A percentile compares a stretch with the other conserved stretches of the same genome.
Conservation (phyloP, 2,113 vertebrate genomes). For the Nipponia nippon region DNA sequence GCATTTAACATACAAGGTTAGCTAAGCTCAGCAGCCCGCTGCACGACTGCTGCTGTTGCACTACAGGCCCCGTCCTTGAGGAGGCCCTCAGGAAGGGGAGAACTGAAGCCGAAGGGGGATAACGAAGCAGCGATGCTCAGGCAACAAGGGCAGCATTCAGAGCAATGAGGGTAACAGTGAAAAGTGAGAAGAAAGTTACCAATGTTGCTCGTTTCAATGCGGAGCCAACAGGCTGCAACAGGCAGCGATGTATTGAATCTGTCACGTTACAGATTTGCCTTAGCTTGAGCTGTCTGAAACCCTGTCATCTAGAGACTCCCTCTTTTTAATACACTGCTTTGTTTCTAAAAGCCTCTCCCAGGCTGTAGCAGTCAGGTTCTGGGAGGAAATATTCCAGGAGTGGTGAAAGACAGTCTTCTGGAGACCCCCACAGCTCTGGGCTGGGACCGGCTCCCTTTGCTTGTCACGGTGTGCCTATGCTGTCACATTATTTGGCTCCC, state of each 20-base stretch:
- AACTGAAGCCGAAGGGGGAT: neutral
- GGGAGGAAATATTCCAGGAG: neutral
- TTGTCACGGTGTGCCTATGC: neutral
- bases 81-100: neutral
- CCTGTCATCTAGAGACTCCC: neutral
- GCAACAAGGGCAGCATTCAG: neutral
- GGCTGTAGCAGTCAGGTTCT: neutral
- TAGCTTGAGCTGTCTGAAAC: neutral
- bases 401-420: neutral
- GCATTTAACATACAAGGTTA: neutral
- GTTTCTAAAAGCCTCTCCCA: neutral
- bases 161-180: neutral
- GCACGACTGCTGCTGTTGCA: neutral
- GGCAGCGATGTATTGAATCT: neutral
- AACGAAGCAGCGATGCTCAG: neutral
- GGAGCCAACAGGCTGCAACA: neutral
- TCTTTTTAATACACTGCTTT: neutral
- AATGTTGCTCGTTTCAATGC: accelerated
- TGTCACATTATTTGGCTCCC: accelerated
- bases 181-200: neutral
- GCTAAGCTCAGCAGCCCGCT: neutral
- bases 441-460: neutral
- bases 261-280: neutral
- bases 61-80: accelerated
- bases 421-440: neutral